Evolutionary conservation across 2,797 vertebrate species (phyloP), one percentile per base, ranked within the genome.

Genomic region (Rhinella marina): DNA sequence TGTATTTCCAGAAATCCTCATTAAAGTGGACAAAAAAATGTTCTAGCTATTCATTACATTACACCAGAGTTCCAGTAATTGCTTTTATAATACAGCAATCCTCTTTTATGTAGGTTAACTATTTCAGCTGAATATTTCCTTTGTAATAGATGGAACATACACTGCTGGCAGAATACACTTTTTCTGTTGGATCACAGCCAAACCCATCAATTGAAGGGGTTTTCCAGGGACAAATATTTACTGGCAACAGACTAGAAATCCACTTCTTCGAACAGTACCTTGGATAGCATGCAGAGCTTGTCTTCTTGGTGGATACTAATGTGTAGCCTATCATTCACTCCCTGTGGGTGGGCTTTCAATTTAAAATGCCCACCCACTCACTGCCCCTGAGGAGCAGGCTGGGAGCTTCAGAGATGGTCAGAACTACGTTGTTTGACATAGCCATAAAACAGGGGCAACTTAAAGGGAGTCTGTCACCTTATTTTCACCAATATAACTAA

Each of bases 1-100:
- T 50, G 61, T 13, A 89, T 89, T 86, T 89, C 73, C 80, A 59
- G 27, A 82, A 29, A 82, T 83, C 64, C 73, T 86, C 81, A 89
- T 89, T 89, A 89, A 72, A 81, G 16, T 68, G 59, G 54, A 59
- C 76, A 76, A 79, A 62, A 86, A 86, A 48, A 76, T 54, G 3
- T 54, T 29, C 23, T 41, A 64, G 21, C 25, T 83, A 59, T 83
- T 86, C 81, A 89, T 89, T 82, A 70, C 79, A 52, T 79, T 81
- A 77, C 84, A 86, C 88, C 29, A 83, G 70, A 78, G 72, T 27
- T 61, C 32, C 17, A 29, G 68, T 86, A 78, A 89, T 83, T 82
- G 84, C 52, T 88, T 75, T 64, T 19, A 87, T 83, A 87, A 73
- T n/a, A 87, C 29, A 29, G 25, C 13, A 64, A 62, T 81, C 7